Base-by-base conservation (phyloP, 2,888 invertebrate genomes). In the Phasia obesa region DNA sequence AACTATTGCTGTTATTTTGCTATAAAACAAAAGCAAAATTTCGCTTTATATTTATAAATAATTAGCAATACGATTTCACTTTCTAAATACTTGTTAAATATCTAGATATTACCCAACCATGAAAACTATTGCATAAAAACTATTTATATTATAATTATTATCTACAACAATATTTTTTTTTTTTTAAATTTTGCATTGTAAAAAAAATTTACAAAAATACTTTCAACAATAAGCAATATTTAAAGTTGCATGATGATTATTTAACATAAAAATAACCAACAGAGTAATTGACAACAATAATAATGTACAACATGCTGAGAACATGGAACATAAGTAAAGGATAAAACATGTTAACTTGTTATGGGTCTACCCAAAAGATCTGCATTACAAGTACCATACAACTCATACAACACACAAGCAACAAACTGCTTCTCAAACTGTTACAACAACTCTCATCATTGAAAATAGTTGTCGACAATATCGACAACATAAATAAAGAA, bases 401-500 rank as follows among this genome's bases (percentile, higher is more conserved):
- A 19, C 19, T 17, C 42, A 44, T 21, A 42, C 25, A 44, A 65
- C 38, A 51, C n/a, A n/a, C n/a, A n/a, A n/a, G n/a, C n/a, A n/a
- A n/a, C n/a, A n/a, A n/a, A 64, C 64, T 21, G 42, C 64, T 42
- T 27, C 49, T 49, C 59, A 60, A 47, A 59, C 69, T 42, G 55
- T n/a, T 57, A 47, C 47, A 60, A 64, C 71, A 47, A 59, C 35
- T 42, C 42, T 60, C 47, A 60, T 79, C 75, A 79, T 53, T 38
- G 59, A 59, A 78, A 70, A 75, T 79, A 67, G 75, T 79, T 79
- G 83, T 79, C 83, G 83, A 83, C 79, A 79, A 76, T 76, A 79
- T 83, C 79, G 83, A 83, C 83, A 83, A 83, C 79, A 83, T 79
- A 83, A 83, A 83, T 79, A 83, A 83, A 79, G 83, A 83, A 83